Base-by-base conservation (phyloP, 2,113 vertebrate genomes). In the Phasianus colchicus region DNA sequence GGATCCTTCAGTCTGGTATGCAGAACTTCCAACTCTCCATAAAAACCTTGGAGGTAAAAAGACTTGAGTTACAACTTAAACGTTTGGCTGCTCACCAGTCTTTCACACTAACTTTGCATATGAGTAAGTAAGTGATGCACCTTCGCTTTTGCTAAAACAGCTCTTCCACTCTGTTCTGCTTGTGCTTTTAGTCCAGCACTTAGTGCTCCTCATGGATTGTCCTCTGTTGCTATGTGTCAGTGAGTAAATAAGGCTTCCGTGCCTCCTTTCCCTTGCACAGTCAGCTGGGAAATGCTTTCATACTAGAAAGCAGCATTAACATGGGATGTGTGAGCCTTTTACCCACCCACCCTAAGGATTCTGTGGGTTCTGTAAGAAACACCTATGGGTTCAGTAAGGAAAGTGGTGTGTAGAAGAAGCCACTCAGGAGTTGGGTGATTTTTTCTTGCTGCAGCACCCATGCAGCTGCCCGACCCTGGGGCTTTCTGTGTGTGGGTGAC, bases 1-100 rank as follows among this genome's bases (percentile, higher is more conserved):
- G 76, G 99, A 98, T 58, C 99, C 99, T 97, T 99, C 99, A 1
- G 99, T 99, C 97, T 99, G 99, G 97, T 99, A 99, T 69, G 99
- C 99, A 29, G 99, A 99, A 82, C 99, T 98, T 95, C 99, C 99
- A 84, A 98, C 98, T 7, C 99, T 99, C 99, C 99, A 99, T 52
- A 98, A 98, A 98, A 99, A 99, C 96, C 98, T 99, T 99, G 48
- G 6, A 78, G 50, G 65, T 11, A 24, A 32, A 36, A 87, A 18
- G 32, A 60, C 52, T 19, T 14, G 0, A 60, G 47, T 64, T 71
- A 25, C 45, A 47, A 24, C 75, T 64, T 58, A 11, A 63, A 43
- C 8, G 2, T 40, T 40, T 48, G 34, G 38, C 61, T 86, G 71
- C 48, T 9, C n/a, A 15, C 10, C n/a, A 15, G 0, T 50, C 57